phyloP scores from a whole-genome alignment of 2,797 vertebrate genomes.

The Dicrostonyx torquatus region DNA sequence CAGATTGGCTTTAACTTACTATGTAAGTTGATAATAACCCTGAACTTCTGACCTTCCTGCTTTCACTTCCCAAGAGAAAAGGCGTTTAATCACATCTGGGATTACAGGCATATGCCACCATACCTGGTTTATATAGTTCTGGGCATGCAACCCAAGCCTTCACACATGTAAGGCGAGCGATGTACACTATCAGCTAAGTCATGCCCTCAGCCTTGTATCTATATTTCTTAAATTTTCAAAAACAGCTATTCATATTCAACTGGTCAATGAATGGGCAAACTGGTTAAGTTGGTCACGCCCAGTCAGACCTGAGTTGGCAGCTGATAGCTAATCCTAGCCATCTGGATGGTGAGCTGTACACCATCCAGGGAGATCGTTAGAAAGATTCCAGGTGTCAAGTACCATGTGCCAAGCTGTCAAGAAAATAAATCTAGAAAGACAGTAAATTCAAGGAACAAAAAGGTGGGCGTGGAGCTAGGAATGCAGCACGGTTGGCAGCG shows the following conservation, averaged over 20 bases:
- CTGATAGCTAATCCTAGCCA: neutral
- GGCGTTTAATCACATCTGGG: too few relatives aligned
- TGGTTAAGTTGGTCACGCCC: neutral
- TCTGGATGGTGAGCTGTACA: neutral
- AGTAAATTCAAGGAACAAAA: constrained; percentile 7
- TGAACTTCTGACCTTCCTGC: neutral
- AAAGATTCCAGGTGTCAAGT: neutral
- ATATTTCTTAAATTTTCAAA: constrained; percentile 43
- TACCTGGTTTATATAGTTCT: neutral
- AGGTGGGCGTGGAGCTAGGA: neutral
- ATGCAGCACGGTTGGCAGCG: neutral
- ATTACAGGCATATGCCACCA: neutral
- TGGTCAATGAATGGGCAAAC: neutral
- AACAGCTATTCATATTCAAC: neutral
- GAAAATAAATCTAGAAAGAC: constrained; percentile 2
- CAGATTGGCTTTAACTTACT: neutral
- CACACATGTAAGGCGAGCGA: neutral
- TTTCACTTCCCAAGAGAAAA: neutral
- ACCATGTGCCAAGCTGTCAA: neutral
- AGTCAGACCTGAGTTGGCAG: neutral
- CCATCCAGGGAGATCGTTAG: neutral
- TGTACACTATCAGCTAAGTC: neutral
- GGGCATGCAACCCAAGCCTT: neutral
- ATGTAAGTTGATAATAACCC: neutral
- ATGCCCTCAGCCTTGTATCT: neutral